phyloP scores from a whole-genome alignment of 2,113 vertebrate species.

The Alaudala cheleensis region DNA sequence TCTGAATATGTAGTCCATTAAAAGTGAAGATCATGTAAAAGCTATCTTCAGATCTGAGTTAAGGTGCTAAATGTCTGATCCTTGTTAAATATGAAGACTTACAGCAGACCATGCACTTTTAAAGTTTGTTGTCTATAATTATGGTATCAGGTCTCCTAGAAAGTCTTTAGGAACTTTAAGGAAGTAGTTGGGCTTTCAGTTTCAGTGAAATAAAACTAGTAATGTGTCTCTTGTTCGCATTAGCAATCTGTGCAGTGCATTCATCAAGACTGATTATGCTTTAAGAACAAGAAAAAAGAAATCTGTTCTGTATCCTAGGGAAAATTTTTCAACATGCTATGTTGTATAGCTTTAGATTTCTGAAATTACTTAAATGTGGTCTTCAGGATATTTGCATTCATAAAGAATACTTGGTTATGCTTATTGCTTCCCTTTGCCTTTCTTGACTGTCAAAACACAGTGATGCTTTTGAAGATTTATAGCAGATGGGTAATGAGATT shows the following conservation, averaged over 20 bases:
- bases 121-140: neutral
- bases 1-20: neutral
- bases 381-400: constrained; percentile 68
- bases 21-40: neutral
- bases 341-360: constrained; percentile 44
- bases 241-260: neutral
- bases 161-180: neutral
- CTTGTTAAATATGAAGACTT: neutral
- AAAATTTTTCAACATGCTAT: neutral
- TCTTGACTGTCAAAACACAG: constrained; percentile 71
- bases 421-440: constrained; percentile 60
- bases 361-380: constrained; percentile 68
- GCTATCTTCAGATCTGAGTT: neutral
- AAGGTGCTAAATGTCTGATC: neutral
- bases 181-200: neutral
- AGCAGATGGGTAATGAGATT: constrained; percentile 70
- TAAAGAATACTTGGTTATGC: constrained; percentile 67
- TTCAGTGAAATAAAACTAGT: neutral
- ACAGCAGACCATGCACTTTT: neutral
- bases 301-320: neutral
- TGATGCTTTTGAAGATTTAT: constrained; percentile 74
- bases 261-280: neutral
- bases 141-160: neutral
- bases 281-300: constrained; percentile 19
- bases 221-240: neutral